phyloP scores from a whole-genome alignment of 2,113 vertebrate genomes.

The Balaenoptera acutorostrata region DNA sequence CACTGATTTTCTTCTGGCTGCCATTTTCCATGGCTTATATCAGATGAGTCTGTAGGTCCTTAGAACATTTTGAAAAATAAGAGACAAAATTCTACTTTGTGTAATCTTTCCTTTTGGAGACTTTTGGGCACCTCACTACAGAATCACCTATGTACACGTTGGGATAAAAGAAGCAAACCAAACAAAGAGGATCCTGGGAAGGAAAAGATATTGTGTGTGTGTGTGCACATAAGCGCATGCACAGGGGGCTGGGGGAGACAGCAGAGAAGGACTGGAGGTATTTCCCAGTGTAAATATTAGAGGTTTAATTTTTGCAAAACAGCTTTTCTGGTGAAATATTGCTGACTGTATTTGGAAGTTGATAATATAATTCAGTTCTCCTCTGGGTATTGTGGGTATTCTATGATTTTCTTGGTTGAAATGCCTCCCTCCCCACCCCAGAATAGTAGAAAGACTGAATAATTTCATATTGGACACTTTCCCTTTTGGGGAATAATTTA shows the following conservation, averaged over 20 bases:
- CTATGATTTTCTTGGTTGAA: conserved; percentile 67
- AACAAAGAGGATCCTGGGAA: background rate
- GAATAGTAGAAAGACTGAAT: conserved; percentile 65
- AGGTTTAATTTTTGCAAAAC: conserved; percentile 61
- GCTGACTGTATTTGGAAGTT: conserved; percentile 69
- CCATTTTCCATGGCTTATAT: background rate
- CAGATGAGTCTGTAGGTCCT: background rate
- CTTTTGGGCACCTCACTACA: background rate
- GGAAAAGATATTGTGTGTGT: background rate
- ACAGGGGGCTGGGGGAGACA: background rate
- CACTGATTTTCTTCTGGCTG: background rate
- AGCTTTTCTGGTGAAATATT: conserved; percentile 65
- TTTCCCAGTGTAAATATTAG: conserved; percentile 64
- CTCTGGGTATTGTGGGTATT: conserved; percentile 57
- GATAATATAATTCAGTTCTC: conserved; percentile 63
- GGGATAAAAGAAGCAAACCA: background rate
- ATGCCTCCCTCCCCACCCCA: conserved; percentile 39
- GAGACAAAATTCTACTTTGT: background rate
- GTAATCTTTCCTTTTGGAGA: background rate
- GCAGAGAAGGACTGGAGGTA: conserved; percentile 17
- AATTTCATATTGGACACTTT: conserved; percentile 57
- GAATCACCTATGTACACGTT: background rate
- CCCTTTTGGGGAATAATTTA: conserved; percentile 66
- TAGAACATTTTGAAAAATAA: conserved; percentile 21
- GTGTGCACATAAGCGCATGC: background rate